These are phyloP conservation scores for Tetrao urogallus DNA, from an alignment of 2,113 vertebrate species.

Conservation along the genomic window DNA sequence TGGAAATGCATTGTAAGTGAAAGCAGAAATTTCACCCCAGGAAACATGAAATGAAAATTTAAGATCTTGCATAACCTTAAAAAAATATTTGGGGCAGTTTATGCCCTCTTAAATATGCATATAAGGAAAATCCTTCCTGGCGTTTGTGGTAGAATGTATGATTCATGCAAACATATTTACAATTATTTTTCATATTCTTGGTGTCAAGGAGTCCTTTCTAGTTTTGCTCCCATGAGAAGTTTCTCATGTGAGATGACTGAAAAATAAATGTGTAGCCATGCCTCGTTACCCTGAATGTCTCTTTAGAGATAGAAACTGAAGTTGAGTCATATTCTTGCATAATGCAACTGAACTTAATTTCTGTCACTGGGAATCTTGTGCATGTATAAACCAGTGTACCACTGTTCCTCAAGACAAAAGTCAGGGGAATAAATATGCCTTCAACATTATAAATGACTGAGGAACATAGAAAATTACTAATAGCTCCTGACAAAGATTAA, in stretches of 20 bases:
- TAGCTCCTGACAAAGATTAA: not conserved
- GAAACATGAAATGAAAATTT: not conserved
- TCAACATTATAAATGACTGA: not conserved
- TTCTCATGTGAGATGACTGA: not conserved
- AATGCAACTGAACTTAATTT: slow-evolving; percentile 10
- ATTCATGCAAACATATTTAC: not conserved
- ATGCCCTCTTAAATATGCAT: not conserved
- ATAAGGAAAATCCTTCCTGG: not conserved
- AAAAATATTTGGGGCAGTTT: not conserved
- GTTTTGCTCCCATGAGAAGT: not conserved
- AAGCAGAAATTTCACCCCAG: not conserved
- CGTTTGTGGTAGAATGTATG: not conserved
- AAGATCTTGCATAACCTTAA: not conserved
- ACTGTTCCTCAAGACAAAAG: not conserved
- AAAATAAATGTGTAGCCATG: not conserved
- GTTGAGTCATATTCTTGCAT: not conserved
- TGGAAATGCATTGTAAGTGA: not conserved
- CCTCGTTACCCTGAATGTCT: not conserved
- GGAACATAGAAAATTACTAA: not conserved
- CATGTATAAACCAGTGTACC: not conserved
- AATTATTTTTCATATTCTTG: not conserved
- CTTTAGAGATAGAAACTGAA: not conserved
- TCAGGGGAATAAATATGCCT: not conserved
- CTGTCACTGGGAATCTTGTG: not conserved
- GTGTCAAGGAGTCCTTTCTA: not conserved